Evolutionary conservation across 37 sponge, comb jelly and placozoan species (phyloP), one percentile per base, ranked within the genome.

Genomic region (Corticium candelabrum): DNA sequence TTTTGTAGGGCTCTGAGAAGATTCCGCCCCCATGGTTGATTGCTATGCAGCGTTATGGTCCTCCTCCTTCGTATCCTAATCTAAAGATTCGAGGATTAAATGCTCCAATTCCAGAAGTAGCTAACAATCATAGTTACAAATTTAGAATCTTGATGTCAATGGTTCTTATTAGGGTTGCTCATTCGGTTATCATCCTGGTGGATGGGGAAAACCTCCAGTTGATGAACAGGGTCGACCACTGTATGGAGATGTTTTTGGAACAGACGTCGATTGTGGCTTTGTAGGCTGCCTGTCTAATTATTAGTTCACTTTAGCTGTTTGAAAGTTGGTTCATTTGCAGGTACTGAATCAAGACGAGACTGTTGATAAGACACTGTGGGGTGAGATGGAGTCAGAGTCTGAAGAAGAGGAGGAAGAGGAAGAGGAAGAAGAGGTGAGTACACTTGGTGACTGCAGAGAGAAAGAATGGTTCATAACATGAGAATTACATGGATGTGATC

Each of bases 131-230:
- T 11, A 5, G 11, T 11, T 43, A 11, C 11, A 43, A 50, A 21
- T 11, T 11, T 21, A 50, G 62, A 11, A 50, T 50, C 62, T 21
- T 27, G 62, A 50, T 50, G 62, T 50, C n/a, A n/a, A n/a, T n/a
- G n/a, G n/a, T 79, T 56, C 4, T 40, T 35, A 36, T 0, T 40
- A 91, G 91, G 85, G 89, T n/a, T 87, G 88, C 38, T 93, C 88
- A 21, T 96, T 92, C 84, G 93, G 93, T 0, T 95, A 92, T 74
- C 94, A 85, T 83, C 81, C 87, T 76, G 98, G 94, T 87, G 99
- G 99, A 4, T 97, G 99, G 99, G 99, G 99, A 3, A 97, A 97
- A 76, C 99, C 99, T 38, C 99, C 99, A 40, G 99, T 97, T 50
- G 95, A 97, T 78, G 94, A 97, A 74, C 68, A 76, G 38, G 99